Evolutionary conservation across 2,797 vertebrate species (phyloP).

Genomic region (Tachyglossus aculeatus): DNA sequence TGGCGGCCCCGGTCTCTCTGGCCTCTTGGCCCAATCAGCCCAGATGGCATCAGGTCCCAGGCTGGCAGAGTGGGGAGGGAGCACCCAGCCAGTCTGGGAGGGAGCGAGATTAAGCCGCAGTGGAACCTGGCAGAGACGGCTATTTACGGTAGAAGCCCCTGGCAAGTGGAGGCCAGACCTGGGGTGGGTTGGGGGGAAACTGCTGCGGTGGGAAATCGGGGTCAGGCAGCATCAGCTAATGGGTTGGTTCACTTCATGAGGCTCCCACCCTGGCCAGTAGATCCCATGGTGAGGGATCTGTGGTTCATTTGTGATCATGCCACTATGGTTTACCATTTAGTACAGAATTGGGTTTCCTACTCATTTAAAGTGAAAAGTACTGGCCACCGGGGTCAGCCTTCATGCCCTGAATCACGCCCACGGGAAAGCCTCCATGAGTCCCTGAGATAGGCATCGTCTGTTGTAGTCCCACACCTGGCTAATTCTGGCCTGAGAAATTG

Average conservation of each 20-base stretch:
- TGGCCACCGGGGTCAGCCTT: conserved; percentile 38
- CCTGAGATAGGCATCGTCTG: too few relatives aligned
- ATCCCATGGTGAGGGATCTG: not conserved
- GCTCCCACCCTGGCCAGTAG: not conserved
- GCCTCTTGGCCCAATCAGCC: not conserved
- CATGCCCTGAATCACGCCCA: conserved; percentile 32
- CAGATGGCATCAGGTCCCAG: rapidly evolving
- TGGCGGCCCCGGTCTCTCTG: rapidly evolving
- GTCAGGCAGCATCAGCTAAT: conserved; percentile 48
- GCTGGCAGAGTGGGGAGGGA: not conserved
- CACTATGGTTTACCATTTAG: conserved; percentile 1
- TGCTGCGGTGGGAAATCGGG: conserved; percentile 20
- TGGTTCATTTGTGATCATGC: conserved; percentile 9
- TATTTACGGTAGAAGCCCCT: conserved; percentile 55
- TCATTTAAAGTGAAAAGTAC: conserved; percentile 35
- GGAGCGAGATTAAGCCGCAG: conserved; percentile 23
- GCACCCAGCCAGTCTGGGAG: conserved; percentile 31
- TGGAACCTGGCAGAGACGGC: conserved; percentile 47
- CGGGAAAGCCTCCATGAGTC: too few relatives aligned
- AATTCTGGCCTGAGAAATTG: too few relatives aligned
- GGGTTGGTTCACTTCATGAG: conserved; percentile 34
- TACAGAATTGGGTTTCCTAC: conserved; percentile 30
- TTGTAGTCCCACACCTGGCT: too few relatives aligned
- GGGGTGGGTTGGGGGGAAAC: too few relatives aligned
- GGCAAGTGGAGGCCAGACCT: conserved; percentile 59